Evolutionary conservation across 2,888 invertebrate species (phyloP).

Genomic region (Maniola hyperantus): DNA sequence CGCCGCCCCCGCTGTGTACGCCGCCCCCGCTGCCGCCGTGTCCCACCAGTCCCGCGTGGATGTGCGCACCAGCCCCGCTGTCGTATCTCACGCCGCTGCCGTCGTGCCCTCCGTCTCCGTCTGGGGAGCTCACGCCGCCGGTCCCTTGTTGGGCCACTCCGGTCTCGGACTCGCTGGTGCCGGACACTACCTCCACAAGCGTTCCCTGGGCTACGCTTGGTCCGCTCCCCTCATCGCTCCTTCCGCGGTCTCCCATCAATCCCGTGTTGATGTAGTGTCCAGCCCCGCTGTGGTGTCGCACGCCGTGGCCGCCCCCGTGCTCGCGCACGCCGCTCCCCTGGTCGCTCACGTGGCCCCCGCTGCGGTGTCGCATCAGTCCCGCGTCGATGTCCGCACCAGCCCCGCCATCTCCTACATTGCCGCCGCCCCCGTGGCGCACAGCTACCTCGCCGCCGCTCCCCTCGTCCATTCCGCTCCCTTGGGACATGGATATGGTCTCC

Average conservation of each 20-base stretch:
- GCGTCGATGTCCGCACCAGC: slow-evolving; percentile 59
- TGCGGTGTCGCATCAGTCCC: slow-evolving; percentile 66
- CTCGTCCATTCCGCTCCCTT: slow-evolving; percentile 59
- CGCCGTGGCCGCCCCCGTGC: slow-evolving; percentile 49
- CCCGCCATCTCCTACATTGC: slow-evolving; percentile 51
- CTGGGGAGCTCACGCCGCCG: slow-evolving; percentile 32
- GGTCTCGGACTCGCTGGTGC: slow-evolving; percentile 38
- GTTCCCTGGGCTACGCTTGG: slow-evolving; percentile 47
- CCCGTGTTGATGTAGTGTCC: slow-evolving; percentile 63
- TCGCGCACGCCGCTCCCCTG: slow-evolving; percentile 48
- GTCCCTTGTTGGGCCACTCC: slow-evolving; percentile 32
- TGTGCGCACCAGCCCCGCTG: slow-evolving; percentile 49
- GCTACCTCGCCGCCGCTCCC: slow-evolving; percentile 51
- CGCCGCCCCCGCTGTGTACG: slow-evolving; percentile 46
- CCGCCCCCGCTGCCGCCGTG: slow-evolving; percentile 50
- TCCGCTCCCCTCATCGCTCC: slow-evolving; percentile 62
- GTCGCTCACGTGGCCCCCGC: slow-evolving; percentile 37
- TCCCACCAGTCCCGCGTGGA: slow-evolving; percentile 65
- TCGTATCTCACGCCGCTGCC: slow-evolving; percentile 47
- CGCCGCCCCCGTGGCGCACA: slow-evolving; percentile 49
- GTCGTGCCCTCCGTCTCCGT: slow-evolving; percentile 43
- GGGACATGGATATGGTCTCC: slow-evolving; percentile 47
- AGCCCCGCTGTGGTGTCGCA: slow-evolving; percentile 45
- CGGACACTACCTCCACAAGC: slow-evolving; percentile 48
- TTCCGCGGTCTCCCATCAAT: slow-evolving; percentile 77